Evolutionary conservation across 1,140 invertebrate genomes (phyloP).

Genomic region (Sogatella furcifera): DNA sequence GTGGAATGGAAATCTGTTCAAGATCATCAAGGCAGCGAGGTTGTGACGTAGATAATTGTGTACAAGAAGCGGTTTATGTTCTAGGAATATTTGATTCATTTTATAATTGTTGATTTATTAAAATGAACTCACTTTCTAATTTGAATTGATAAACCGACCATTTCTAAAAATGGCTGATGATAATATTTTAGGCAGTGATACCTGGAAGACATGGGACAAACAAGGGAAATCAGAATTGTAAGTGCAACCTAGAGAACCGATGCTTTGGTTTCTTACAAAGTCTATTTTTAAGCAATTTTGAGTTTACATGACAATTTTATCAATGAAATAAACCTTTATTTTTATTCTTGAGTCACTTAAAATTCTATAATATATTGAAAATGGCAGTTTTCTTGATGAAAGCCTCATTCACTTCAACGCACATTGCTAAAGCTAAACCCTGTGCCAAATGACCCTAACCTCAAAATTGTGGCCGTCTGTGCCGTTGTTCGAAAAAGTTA

Average conservation of each 20-base stretch:
- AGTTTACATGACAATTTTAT: not conserved
- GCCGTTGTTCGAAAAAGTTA: not conserved
- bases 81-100: too few species aligned
- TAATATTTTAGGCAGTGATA: constrained; percentile 32
- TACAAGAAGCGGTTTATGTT: too few species aligned
- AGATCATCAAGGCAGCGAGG: too few species aligned
- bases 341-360: not conserved
- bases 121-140: too few species aligned
- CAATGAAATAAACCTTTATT: not conserved
- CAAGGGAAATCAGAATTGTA: constrained; percentile 52
- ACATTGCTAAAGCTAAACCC: not conserved
- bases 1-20: too few species aligned
- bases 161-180: not conserved
- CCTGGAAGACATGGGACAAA: constrained; percentile 56
- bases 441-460: too few species aligned
- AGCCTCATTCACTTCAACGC: not conserved
- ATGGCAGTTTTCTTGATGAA: not conserved
- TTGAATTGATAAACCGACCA: too few species aligned
- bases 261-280: not conserved
- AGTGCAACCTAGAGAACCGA: constrained; percentile 29
- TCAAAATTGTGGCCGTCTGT: not conserved
- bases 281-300: not conserved
- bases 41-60: too few species aligned
- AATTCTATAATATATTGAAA: not conserved
- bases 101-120: too few species aligned